Base-by-base conservation (phyloP, 1,140 invertebrate genomes). In the Zaprionus africanus region DNA sequence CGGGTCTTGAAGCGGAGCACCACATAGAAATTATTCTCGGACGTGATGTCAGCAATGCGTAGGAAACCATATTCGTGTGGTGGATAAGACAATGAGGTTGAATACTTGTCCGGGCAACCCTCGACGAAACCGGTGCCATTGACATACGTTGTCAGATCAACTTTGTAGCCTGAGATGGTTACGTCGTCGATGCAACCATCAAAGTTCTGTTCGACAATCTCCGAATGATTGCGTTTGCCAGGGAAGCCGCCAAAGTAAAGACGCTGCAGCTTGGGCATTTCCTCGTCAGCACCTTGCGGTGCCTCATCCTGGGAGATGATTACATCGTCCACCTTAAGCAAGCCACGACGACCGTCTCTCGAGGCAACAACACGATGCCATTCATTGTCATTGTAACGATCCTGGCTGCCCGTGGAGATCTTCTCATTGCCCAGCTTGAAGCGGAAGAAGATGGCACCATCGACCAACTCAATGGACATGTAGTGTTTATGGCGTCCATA, bases 171-270 rank as follows among this genome's bases (percentile, higher is more conserved):
- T 11, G 95, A 95, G 56, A 99, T 96, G 22, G 94, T 94, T 1
- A 99, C 95, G 70, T 97, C 94, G 80, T 97, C 95, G 46, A 99
- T 97, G 91, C 99, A 99, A 4, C 99, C 99, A 84, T 99, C 98
- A 92, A 99, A 99, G 59, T 97, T 97, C 26, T 94, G 93, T 53
- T 94, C 95, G 0, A 95, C 95, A 0, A 97, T 95, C 36, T 95
- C 94, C 13, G 93, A 91, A 58, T 95, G 95, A 24, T 94, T 93
- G 79, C 96, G 96, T n/a, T 94, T 94, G 3, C 94, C 93, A 0
- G 96, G 96, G 93, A 96, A 97, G 2, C 98, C 98, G 72, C 98
- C 98, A 77, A 99, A 96, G 92, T 96, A 99, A 82, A 99, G 96
- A 15, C 95, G 92, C 86, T 97, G 94, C 59, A 94, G 92, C 49